Evolutionary conservation across 2,113 vertebrate species (phyloP), one percentile per base, ranked within the genome.

Genomic region (Ceyx margarethae): DNA sequence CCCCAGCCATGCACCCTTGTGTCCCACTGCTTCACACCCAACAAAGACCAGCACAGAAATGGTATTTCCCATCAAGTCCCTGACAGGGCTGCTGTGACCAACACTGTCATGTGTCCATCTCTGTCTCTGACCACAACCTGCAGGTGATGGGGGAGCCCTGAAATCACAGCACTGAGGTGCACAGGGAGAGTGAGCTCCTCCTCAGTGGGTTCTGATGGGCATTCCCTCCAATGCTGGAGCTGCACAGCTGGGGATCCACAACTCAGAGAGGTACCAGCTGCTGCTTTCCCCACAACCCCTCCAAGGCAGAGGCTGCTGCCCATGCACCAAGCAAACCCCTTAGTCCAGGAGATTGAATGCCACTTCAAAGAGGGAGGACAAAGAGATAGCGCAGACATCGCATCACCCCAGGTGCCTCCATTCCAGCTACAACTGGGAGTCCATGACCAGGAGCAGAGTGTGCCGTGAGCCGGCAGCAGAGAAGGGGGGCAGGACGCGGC

Each of bases 171-270:
- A 0, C 31, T 22, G 69, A 75, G 65, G 53, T 48, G 48, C n/a
- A 46, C 0, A 2, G 46, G 21, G 43, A 51, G 51, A 53, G n/a
- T 42, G 61, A 66, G 33, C 58, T 17, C 42, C 68, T 69, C 77
- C 73, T 78, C 3, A 1, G 18, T 1, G 61, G 65, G 75, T 37
- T 54, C 67, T 26, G 16, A 20, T 23, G 21, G 33, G 31, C 37
- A 58, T 12, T 31, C 46, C 46, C 22, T 76, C 53, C 1, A 9
- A 1, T 0, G 0, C 62, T 1, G 1, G 58, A 68, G 40, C 1
- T 48, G 45, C 29, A 43, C 10, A 74, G 74, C 0, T 29, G 10
- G 18, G 67, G 54, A 75, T 40, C 45, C 77, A 45, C 74, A 79
- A 54, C 46, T 66, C 17, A 0, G 19, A 51, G 86, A 86, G 18